Conservation (phyloP, 2,113 vertebrate genomes). For the Toxotes chatareus region DNA sequence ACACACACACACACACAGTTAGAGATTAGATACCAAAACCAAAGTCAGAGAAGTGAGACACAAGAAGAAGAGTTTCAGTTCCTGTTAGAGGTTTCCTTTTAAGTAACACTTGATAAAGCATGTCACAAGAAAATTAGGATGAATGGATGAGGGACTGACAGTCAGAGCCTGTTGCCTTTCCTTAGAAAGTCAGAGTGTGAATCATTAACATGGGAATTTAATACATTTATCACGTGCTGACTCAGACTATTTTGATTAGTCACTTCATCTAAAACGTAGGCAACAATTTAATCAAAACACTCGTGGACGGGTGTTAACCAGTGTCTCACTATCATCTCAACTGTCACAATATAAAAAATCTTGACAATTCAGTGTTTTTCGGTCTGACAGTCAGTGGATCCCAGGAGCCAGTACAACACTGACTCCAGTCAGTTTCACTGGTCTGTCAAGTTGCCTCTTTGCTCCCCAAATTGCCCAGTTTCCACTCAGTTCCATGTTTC, state of each 20-base stretch:
- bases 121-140: background rate
- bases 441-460: background rate
- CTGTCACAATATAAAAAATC: background rate
- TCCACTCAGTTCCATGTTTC: background rate
- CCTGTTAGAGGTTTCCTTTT: slow-evolving; percentile 30
- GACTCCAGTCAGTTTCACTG: background rate
- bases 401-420: background rate
- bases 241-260: background rate
- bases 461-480: background rate
- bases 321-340: background rate
- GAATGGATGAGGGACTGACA: background rate
- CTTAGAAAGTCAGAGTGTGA: background rate
- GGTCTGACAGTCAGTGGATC: background rate
- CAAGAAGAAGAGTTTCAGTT: slow-evolving; percentile 63
- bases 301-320: background rate
- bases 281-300: background rate
- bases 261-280: background rate
- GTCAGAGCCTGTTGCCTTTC: background rate
- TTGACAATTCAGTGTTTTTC: no score
- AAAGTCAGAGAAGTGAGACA: slow-evolving; percentile 11
- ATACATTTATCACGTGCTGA: background rate
- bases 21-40: background rate
- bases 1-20: slow-evolving; percentile 24
- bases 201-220: background rate
- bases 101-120: slow-evolving; percentile 10